Base-by-base conservation (phyloP, 92 coral and sea anemone species). In the Micromussa lordhowensis region DNA sequence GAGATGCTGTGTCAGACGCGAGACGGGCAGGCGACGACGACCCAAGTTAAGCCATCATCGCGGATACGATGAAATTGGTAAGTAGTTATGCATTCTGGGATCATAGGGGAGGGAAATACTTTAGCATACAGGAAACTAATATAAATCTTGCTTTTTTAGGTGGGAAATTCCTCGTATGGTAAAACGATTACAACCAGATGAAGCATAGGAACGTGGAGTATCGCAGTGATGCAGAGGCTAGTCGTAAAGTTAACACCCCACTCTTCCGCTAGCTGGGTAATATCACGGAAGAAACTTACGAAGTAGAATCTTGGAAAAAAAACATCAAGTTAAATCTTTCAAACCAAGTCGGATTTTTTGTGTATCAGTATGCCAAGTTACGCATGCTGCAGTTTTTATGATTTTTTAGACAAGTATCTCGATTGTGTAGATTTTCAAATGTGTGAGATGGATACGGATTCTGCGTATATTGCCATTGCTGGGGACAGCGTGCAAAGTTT, bases 281-380 rank as follows among this genome's bases (percentile, higher is more conserved):
- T n/a, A 75, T 40, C 82, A 85, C 34, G 75, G 80, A 19, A 81
- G 82, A 7, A 48, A 82, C 89, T 89, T 34, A 92, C 89, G n/a
- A 88, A 88, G 68, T 92, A 92, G 72, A 63, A 92, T 76, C 11
- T 88, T 88, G 53, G 66, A 85, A 0, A 55, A 92, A 1, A 89
- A 89, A 90, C 64, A 89, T 5, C 66, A 92, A 53, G 89, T 92
- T 81, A 89, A 92, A 30, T 87, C 58, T 85, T 26, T 75, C 82
- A 0, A 26, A 75, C 26, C 82, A 85, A 58, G 82, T 87, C 30
- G 85, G 82, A 1, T 12, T 71, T 87, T 92, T 92, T 34, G 95
- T 92, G n/a, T 92, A 88, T 68, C 94, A 92, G 48, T 75, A 92
- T 81, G 94, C 92, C 11, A 92, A 92, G 53, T 63, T 89, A 0